These are phyloP conservation scores for Antheraea pernyi DNA, from an alignment of 1,140 invertebrate genomes.

Conservation along the genomic window DNA sequence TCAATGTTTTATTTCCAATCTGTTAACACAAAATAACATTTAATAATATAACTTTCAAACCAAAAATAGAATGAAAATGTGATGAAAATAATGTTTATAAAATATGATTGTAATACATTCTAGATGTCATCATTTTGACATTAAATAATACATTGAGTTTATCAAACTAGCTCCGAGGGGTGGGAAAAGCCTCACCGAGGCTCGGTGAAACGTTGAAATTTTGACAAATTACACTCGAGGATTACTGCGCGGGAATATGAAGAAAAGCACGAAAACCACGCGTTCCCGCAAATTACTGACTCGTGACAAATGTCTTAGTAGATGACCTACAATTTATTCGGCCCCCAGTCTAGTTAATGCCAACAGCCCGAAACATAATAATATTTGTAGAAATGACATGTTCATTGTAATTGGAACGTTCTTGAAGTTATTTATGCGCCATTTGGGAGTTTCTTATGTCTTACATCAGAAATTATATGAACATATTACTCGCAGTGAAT, in stretches of 20 bases:
- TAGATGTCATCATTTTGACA: slow-evolving; percentile 24
- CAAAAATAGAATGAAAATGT: neutral
- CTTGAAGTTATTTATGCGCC: slow-evolving; percentile 29
- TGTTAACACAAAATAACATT: too few species aligned
- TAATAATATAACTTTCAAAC: too few species aligned
- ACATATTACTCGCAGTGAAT: neutral
- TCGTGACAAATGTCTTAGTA: slow-evolving; percentile 45
- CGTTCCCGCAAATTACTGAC: slow-evolving; percentile 52
- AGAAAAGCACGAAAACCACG: slow-evolving; percentile 54
- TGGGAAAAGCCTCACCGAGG: slow-evolving; percentile 16
- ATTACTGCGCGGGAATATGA: slow-evolving; percentile 51
- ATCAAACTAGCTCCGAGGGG: slow-evolving; percentile 36
- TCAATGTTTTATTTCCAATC: too few species aligned
- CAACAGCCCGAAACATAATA: slow-evolving; percentile 14
- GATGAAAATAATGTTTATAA: neutral
- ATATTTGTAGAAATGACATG: slow-evolving; percentile 10
- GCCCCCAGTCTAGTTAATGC: slow-evolving; percentile 41
- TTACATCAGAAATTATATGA: slow-evolving; percentile 29
- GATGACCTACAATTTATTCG: slow-evolving; percentile 50
- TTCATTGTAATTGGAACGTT: slow-evolving; percentile 10
- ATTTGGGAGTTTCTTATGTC: slow-evolving; percentile 22
- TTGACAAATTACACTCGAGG: slow-evolving; percentile 51
- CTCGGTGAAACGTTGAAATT: slow-evolving; percentile 43
- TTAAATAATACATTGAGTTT: slow-evolving; percentile 41
- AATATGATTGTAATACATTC: slow-evolving; percentile 5